A percentile compares a stretch with the other conserved stretches of the same genome.
Evolutionary conservation across 2,888 invertebrate genomes (phyloP).

Genomic region (Drosophila mimica): DNA sequence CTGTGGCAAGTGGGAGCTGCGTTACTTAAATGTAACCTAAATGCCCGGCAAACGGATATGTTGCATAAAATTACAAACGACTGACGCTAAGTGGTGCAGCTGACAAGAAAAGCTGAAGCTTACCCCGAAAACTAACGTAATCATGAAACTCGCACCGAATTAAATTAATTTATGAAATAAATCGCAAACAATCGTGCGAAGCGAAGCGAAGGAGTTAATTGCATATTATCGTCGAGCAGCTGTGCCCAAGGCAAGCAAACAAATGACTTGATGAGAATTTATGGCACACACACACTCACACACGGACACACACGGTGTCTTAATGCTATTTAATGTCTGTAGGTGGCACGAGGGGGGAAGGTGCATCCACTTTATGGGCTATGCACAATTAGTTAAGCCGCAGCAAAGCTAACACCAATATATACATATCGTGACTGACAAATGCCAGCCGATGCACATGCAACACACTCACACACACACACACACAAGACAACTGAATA

Average conservation of each 20-base stretch:
- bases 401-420: constrained; percentile 69
- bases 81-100: constrained; percentile 56
- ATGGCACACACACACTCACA: constrained; percentile 40
- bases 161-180: constrained; percentile 36
- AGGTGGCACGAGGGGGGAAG: neutral
- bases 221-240: constrained; percentile 51
- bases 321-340: constrained; percentile 38
- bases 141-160: constrained; percentile 45
- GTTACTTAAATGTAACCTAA: constrained; percentile 72
- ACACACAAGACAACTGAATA: constrained; percentile 48
- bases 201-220: constrained; percentile 62
- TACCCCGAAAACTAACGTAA: constrained; percentile 17
- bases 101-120: constrained; percentile 9
- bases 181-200: constrained; percentile 45
- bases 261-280: constrained; percentile 63
- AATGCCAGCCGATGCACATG: constrained; percentile 53
- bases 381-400: constrained; percentile 74
- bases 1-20: constrained; percentile 25
- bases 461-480: constrained; percentile 46
- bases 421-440: constrained; percentile 62
- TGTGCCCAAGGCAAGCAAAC: constrained; percentile 39
- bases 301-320: constrained; percentile 6
- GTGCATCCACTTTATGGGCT: constrained; percentile 20
- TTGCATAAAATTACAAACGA: constrained; percentile 71
- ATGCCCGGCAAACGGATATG: constrained; percentile 76